Base-by-base conservation (phyloP, 2,888 invertebrate genomes). In the Caenorhabditis afra region DNA sequence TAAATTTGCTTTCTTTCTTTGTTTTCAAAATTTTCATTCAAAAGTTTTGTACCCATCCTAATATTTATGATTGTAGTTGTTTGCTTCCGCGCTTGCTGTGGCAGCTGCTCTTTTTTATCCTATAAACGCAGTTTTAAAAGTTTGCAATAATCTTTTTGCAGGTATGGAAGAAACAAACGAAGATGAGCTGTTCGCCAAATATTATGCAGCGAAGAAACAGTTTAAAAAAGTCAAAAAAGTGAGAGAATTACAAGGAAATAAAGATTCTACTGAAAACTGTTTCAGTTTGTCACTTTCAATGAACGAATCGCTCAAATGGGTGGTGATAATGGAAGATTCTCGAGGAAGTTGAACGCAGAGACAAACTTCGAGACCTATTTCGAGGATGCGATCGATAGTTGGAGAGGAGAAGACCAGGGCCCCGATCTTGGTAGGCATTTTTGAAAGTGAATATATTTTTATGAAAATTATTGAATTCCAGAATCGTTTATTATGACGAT, bases 401-500 rank as follows among this genome's bases (percentile, higher is more conserved):
- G 75, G 80, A 35, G 64, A 39, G 75, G 49, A 44, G 64, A 80
- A 53, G 80, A 80, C 52, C 75, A 75, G 53, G 71, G 80, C 3
- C 45, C 59, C 14, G 80, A 76, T 47, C 52, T 80, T 7, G 75
- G 74, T 79, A n/a, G 16, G 35, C n/a, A 18, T 35, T 14, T 1
- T 12, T 29, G 4, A 20, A 55, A n/a, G 20, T 3, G 37, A 50
- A n/a, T n/a, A n/a, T n/a, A n/a, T n/a, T n/a, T n/a, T n/a, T n/a
- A n/a, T n/a, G n/a, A n/a, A n/a, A n/a, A n/a, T n/a, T n/a, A n/a
- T n/a, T n/a, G n/a, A n/a, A n/a, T n/a, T n/a, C n/a, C 86, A 92
- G 92, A 86, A 55, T 92, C 93, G 64, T 95, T 97, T 87, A 93
- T 94, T 80, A 94, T 93, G 82, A 94, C 95, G 90, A 93, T 95